Base-by-base conservation (phyloP, 2,113 vertebrate species). In the Rhegmatorhina hoffmannsi region DNA sequence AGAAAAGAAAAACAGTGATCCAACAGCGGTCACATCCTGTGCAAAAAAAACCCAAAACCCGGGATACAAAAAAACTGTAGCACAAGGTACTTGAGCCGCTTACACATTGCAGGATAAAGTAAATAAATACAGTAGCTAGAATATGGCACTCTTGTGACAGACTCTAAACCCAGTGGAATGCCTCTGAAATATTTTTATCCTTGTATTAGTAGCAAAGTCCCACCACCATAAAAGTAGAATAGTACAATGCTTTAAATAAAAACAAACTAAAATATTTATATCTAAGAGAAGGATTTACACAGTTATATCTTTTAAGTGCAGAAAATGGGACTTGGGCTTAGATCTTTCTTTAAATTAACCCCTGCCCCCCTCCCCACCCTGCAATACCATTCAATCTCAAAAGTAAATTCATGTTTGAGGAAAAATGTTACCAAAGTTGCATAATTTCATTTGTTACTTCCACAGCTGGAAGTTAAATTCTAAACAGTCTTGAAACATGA, bases 231-330 rank as follows among this genome's bases (percentile, higher is more conserved):
- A 96, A 94, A 95, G 94, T 91, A 94, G 93, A 98, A 96, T 97
- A 97, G 94, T 97, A 98, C 97, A 98, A 97, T 96, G 97, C 97
- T 97, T 98, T 98, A 98, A 98, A 98, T 97, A 97, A 98, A 97
- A 96, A 95, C 97, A 93, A 98, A 96, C 97, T 97, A 97, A 97
- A 97, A 97, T 97, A 97, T 94, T 97, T 96, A 92, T 97, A 97
- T 95, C 95, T 97, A 98, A 97, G 97, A 97, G 90, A 97, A 96
- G 95, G 87, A 97, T 97, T 97, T 97, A 92, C 96, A 98, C 84
- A 95, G 92, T 96, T 97, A 85, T 91, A 95, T 58, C 76, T 97
- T 79, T 96, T 95, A 98, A 98, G 97, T 97, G 97, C 97, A 98
- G 97, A 97, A 96, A 96, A 92, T 95, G 96, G 96, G 92, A 85